phyloP scores from a whole-genome alignment of 2,113 vertebrate species.

The Miniopterus natalensis region DNA sequence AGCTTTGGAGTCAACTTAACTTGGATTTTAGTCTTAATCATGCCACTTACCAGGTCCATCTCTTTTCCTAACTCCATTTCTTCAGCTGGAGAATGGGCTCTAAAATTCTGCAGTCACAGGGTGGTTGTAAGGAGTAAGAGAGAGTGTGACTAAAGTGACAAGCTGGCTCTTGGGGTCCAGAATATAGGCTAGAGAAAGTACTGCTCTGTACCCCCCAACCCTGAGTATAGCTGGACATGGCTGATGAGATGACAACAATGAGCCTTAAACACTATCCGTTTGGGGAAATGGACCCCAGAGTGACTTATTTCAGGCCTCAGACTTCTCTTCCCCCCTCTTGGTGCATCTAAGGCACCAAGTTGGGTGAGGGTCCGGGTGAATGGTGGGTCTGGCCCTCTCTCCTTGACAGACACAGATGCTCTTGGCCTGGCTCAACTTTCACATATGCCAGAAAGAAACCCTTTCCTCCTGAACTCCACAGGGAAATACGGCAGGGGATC shows the following conservation, averaged over 20 bases:
- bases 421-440: not conserved
- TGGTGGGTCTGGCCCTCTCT: not conserved
- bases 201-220: not conserved
- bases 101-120: not conserved
- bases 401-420: not conserved
- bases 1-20: not conserved
- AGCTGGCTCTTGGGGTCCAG: not conserved
- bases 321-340: not conserved
- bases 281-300: not conserved
- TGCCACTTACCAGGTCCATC: not conserved
- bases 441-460: not conserved
- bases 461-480: not conserved
- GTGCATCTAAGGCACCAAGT: not conserved
- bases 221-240: not conserved
- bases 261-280: slow-evolving; percentile 1
- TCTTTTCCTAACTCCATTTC: not conserved
- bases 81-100: not conserved
- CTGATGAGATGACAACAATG: not conserved
- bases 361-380: not conserved
- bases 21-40: not conserved
- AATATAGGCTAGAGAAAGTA: not conserved
- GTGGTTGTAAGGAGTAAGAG: not conserved
- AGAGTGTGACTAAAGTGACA: not conserved
- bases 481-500: not conserved
- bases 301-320: not conserved